Base-by-base conservation (phyloP, 2,797 vertebrate species). In the Helostoma temminkii region DNA sequence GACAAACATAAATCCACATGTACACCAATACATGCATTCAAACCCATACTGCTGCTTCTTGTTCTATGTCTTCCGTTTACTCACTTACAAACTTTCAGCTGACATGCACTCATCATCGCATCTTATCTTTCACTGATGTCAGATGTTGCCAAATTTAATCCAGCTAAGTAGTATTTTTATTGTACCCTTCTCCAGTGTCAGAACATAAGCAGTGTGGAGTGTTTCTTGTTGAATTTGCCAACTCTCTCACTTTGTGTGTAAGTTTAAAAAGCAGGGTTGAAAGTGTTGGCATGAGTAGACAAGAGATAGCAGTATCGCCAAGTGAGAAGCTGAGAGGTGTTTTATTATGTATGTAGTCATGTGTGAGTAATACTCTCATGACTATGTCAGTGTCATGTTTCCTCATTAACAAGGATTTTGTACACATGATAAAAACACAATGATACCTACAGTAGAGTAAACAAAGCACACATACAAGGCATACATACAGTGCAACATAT, bases 311-410 rank as follows among this genome's bases (percentile, higher is more conserved):
- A 74, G 50, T 78, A 49, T 58, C 16, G n/a, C 63, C 57, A 73
- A 88, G 61, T 80, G 74, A 73, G 66, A 79, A 78, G 57, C n/a
- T n/a, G 74, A 77, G 73, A 78, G 64, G 55, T 74, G 82, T 65
- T 81, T 66, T 78, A 74, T 80, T 83, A 78, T 75, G 71, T 84
- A 81, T 90, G 89, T n/a, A 85, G 76, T 85, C 61, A 83, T 83
- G 72, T 89, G 86, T 90, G 85, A 89, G 87, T 90, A 88, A 89
- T 84, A 68, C 77, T 80, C 71, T 49, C n/a, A 28, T 84, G 67
- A 59, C 64, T 74, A 50, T 42, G 54, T 74, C 74, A 60, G 74
- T 68, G 74, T 82, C n/a, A 69, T 34, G 66, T 87, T 85, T 89
- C 85, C 78, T 87, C 82, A 91, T 92, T 87, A 90, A 81, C 66